A percentile compares a stretch with the other conserved stretches of the same genome.
phyloP scores from a whole-genome alignment of 2,888 invertebrate species.

The Lacanobia oleracea region DNA sequence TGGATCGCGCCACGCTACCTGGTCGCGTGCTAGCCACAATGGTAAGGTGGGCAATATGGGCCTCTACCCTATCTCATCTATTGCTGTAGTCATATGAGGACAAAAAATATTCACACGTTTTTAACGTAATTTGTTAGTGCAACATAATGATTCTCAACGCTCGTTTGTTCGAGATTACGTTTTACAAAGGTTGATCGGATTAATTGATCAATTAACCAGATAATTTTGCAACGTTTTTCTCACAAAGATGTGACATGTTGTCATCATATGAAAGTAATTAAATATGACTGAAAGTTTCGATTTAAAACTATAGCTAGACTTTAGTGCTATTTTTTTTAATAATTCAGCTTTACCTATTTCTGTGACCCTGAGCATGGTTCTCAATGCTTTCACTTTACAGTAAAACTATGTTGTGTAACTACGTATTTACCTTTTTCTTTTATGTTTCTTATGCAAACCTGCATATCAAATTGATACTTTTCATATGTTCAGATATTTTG shows the following conservation, averaged over 20 bases:
- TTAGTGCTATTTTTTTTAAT: slow-evolving; percentile 38
- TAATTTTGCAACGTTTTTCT: background rate
- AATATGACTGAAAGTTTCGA: background rate
- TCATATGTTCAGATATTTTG: slow-evolving; percentile 71
- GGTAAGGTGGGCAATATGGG: slow-evolving; percentile 55
- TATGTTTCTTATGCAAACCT: slow-evolving; percentile 63
- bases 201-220: background rate
- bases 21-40: slow-evolving; percentile 74
- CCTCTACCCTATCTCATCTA: slow-evolving; percentile 61
- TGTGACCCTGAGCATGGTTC: slow-evolving; percentile 10
- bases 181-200: background rate
- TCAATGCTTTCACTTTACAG: slow-evolving; percentile 33
- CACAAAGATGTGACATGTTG: background rate
- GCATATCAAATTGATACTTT: slow-evolving; percentile 66
- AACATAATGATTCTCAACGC: background rate
- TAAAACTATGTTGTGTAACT: slow-evolving; percentile 24
- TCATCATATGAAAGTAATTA: background rate
- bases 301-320: background rate
- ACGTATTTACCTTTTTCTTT: slow-evolving; percentile 41
- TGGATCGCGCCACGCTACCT: slow-evolving; percentile 68
- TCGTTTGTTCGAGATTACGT: background rate
- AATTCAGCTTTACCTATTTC: slow-evolving; percentile 21
- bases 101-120: slow-evolving; percentile 63
- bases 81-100: slow-evolving; percentile 27
- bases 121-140: slow-evolving; percentile 17